Percentiles rank a stretch among this genome's conserved stretches.
Conservation (phyloP, 2,888 invertebrate genomes). For the Andrena praecox region DNA sequence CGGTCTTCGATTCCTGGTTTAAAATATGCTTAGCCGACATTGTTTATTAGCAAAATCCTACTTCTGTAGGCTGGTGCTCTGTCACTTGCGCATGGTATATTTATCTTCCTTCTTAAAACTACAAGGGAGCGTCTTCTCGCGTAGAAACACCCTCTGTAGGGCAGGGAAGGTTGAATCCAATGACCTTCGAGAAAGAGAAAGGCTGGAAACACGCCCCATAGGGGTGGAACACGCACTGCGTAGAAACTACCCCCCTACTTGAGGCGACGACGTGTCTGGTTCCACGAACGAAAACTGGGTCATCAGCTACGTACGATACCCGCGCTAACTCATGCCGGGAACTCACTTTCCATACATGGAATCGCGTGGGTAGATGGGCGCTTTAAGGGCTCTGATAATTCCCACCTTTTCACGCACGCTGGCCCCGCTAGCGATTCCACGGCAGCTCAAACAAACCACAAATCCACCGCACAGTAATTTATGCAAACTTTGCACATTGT, state of each 20-base stretch:
- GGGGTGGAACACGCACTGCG: constrained; percentile 77
- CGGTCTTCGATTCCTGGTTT: no score
- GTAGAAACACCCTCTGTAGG: not conserved
- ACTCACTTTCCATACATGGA: constrained; percentile 49
- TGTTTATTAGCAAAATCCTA: no score
- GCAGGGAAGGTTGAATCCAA: constrained; percentile 14
- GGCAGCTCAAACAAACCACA: not conserved
- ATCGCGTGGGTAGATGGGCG: constrained; percentile 38
- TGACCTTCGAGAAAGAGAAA: constrained; percentile 37
- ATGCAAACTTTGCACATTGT: not conserved
- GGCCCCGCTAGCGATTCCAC: constrained; percentile 41
- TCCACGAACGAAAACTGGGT: constrained; percentile 77
- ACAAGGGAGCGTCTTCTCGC: not conserved
- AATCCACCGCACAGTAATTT: not conserved
- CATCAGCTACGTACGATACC: constrained; percentile 71
- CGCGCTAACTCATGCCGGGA: constrained; percentile 61
- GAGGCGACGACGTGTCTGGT: constrained; percentile 72
- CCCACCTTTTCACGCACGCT: constrained; percentile 49
- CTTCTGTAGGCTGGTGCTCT: no score
- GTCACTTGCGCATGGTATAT: no score
- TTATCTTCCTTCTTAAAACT: not conserved
- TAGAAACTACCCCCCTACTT: constrained; percentile 73
- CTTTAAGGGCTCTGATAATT: constrained; percentile 33
- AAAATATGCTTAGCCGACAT: no score
- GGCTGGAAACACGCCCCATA: constrained; percentile 51